These are phyloP conservation scores for Peucedramus taeniatus DNA, from an alignment of 2,113 vertebrate genomes.

Conservation along the genomic window DNA sequence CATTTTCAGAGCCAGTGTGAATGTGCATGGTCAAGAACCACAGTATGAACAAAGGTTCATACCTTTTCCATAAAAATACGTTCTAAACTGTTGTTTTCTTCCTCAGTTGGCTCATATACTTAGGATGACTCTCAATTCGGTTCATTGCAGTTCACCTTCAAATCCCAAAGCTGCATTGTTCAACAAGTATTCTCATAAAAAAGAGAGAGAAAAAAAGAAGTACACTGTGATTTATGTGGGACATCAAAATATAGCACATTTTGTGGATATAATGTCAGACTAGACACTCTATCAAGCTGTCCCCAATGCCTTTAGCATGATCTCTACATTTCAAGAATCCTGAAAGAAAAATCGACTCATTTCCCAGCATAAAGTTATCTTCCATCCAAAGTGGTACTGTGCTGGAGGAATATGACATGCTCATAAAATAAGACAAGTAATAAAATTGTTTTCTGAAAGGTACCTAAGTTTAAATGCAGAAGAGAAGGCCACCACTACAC, in stretches of 20 bases:
- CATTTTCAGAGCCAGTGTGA: background rate
- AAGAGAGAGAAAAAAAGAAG: background rate
- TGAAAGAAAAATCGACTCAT: background rate
- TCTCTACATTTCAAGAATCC: background rate
- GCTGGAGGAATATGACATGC: background rate
- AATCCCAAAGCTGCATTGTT: background rate
- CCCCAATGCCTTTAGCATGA: background rate
- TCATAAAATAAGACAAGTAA: background rate
- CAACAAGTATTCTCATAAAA: background rate
- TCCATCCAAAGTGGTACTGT: background rate
- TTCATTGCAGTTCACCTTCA: background rate
- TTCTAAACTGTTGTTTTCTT: background rate
- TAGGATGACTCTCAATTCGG: background rate
- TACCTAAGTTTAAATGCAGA: background rate
- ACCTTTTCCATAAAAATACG: background rate
- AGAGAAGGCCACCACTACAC: background rate
- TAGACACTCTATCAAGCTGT: background rate
- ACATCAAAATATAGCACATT: background rate
- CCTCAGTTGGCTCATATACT: background rate
- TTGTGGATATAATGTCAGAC: background rate
- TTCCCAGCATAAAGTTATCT: background rate
- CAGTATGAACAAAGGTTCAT: background rate
- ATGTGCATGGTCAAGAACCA: background rate
- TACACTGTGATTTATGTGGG: background rate
- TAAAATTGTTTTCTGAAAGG: background rate